phyloP scores from a whole-genome alignment of 2,113 vertebrate species.

The Oreochromis tanganicae region DNA sequence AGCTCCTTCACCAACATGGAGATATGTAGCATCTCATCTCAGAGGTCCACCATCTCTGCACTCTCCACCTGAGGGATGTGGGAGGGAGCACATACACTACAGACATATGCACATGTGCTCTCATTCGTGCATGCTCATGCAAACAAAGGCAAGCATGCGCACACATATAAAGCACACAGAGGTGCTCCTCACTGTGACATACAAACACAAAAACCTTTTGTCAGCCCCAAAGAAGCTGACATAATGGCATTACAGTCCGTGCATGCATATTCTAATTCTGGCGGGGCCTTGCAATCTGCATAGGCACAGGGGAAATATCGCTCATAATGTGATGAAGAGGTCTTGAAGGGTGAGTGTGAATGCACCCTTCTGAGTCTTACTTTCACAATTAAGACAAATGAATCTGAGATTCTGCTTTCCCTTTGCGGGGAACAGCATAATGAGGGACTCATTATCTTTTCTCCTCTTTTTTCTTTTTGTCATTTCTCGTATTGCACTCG shows the following conservation, averaged over 20 bases:
- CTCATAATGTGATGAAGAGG: not conserved
- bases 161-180: not conserved
- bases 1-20: constrained; percentile 97
- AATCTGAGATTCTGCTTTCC: not conserved
- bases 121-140: not conserved
- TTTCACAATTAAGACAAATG: not conserved
- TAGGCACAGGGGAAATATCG: not conserved
- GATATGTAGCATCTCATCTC: constrained; percentile 93
- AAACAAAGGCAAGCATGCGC: not conserved
- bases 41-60: constrained; percentile 84
- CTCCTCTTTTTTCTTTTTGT: not conserved
- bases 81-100: constrained; percentile 23
- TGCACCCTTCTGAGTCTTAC: not conserved
- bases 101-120: not conserved
- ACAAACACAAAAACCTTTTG: not conserved
- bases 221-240: not conserved
- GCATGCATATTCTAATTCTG: not conserved
- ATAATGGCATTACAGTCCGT: not conserved
- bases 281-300: not conserved
- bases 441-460: not conserved
- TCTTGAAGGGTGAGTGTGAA: not conserved
- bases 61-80: constrained; percentile 78
- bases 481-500: not conserved
- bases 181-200: not conserved
- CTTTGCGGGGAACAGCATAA: not conserved